Evolutionary conservation across 92 coral and sea anemone species (phyloP), one percentile per base, ranked within the genome.

Genomic region (Epizoanthus rinbou): DNA sequence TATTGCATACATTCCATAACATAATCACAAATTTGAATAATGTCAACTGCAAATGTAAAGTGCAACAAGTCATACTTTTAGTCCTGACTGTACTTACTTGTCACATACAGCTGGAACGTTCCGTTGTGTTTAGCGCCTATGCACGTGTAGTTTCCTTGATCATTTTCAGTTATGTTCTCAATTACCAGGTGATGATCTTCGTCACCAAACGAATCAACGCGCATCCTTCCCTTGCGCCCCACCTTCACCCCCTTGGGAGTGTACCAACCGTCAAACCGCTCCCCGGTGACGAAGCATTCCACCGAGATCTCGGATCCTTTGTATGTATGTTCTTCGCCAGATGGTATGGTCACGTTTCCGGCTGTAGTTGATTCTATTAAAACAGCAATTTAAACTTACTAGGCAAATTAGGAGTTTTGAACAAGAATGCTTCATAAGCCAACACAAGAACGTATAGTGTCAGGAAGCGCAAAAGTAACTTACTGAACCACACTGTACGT

Each of bases 91-190:
- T 47, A 50, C 54, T 50, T 5, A 50, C 54, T 10, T 10, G 54
- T 11, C 16, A 50, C 75, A 39, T 70, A 53, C 22, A 70, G 28
- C 53, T 70, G 75, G 75, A 39, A 70, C 7, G 75, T 70, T 2
- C 28, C 75, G 31, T 43, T 70, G 28, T 22, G n/a, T 10, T 41
- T 24, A 41, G 57, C 57, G 0, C 57, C 52, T 16, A 31, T 70
- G 54, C 75, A 70, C 28, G 57, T 43, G 75, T 70, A 70, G 57
- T n/a, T 70, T 16, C 75, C 75, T 70, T 70, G 54, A 45, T 70
- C 75, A 4, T 43, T 19, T 13, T 7, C 57, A 9, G 75, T 70
- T 53, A 70, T 25, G 3, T 39, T 37, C 6, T 70, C 75, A 9
- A 70, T 70, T 25, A 70, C 75, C 18, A 70, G 75, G 7, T 70